Evolutionary conservation across 2,797 vertebrate genomes (phyloP).

Genomic region (Rhabdophis nuchalis): DNA sequence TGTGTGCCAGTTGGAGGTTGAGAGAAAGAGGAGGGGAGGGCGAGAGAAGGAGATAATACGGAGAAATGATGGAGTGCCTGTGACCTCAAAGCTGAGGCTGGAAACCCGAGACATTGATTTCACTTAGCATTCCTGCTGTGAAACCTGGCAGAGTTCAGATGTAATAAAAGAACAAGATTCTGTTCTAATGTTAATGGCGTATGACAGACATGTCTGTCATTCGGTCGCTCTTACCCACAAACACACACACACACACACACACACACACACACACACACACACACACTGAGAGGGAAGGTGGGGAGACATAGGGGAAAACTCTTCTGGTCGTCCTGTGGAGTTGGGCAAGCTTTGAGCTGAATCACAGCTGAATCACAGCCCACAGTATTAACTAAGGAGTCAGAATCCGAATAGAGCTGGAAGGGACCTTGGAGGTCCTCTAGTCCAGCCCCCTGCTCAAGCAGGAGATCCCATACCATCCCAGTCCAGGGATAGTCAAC

Average conservation of each 20-base stretch:
- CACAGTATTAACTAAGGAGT: neutral
- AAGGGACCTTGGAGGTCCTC: no score
- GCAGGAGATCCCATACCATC: no score
- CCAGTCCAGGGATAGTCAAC: no score
- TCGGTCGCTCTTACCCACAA: constrained; percentile 72
- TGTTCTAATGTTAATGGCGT: constrained; percentile 79
- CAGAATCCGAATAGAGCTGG: no score
- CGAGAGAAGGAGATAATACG: constrained; percentile 69
- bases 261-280: neutral
- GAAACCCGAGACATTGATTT: constrained; percentile 81
- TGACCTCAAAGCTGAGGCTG: constrained; percentile 80
- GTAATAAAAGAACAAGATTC: constrained; percentile 81
- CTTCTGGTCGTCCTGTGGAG: constrained; percentile 69
- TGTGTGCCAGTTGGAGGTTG: constrained; percentile 77
- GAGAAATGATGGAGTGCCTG: constrained; percentile 78
- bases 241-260: neutral
- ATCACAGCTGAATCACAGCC: constrained; percentile 60
- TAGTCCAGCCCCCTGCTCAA: no score
- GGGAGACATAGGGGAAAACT: constrained; percentile 62
- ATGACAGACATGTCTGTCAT: constrained; percentile 78
- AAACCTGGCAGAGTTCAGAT: constrained; percentile 77
- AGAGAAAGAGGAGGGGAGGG: constrained; percentile 59
- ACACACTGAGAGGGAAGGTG: constrained; percentile 35
- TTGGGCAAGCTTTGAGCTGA: constrained; percentile 69
- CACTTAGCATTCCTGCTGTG: constrained; percentile 76